phyloP scores from a whole-genome alignment of 2,797 vertebrate genomes.

The Distichodus sexfasciatus region DNA sequence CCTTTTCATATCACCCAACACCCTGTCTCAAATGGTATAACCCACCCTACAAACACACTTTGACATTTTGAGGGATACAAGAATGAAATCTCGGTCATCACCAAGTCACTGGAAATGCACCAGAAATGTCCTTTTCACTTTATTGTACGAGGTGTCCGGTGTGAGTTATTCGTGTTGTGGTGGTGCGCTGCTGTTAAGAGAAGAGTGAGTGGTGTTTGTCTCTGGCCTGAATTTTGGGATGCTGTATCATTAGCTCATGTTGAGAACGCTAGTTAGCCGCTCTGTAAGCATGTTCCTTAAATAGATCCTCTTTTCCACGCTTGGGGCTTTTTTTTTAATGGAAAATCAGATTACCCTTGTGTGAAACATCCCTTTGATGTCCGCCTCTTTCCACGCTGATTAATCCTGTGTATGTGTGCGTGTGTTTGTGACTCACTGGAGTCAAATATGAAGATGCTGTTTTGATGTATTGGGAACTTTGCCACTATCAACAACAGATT shows the following conservation, averaged over 20 bases:
- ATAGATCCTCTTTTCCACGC: constrained; percentile 30
- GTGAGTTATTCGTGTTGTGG: neutral
- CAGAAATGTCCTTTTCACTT: too few species aligned
- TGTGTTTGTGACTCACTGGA: neutral
- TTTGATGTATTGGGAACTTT: neutral
- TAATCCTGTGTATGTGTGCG: neutral
- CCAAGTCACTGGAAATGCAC: too few species aligned
- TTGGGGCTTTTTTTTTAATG: neutral
- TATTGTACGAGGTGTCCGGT: neutral
- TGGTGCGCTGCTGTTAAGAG: neutral
- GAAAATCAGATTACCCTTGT: neutral
- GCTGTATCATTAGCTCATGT: neutral
- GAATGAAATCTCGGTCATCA: too few species aligned
- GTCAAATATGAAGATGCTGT: constrained; percentile 4
- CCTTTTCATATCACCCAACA: too few species aligned
- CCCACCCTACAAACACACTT: too few species aligned
- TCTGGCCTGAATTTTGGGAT: too few species aligned
- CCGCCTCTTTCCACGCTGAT: neutral
- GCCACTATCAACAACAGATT: neutral
- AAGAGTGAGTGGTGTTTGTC: constrained; percentile 2
- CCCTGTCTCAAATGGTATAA: too few species aligned
- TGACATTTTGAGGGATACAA: too few species aligned
- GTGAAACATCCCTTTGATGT: neutral
- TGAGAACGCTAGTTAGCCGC: constrained; percentile 16
- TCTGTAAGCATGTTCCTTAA: constrained; percentile 11